Percentiles rank a stretch among this genome's conserved stretches.
Conservation (phyloP, 1,140 invertebrate species). For the Formica exsecta region DNA sequence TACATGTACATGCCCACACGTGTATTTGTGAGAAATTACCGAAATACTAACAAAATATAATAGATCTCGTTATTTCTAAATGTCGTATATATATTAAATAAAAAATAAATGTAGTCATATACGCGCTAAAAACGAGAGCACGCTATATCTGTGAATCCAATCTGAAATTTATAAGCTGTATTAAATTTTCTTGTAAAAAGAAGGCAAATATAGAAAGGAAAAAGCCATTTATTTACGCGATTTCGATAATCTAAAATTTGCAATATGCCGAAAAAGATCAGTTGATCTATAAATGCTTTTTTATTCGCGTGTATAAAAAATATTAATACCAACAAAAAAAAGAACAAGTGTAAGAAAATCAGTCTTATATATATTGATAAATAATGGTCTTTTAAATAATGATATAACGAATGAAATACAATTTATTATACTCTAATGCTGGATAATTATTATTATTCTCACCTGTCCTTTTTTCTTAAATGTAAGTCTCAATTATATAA, state of each 20-base stretch:
- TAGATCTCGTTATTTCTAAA: constrained; percentile 50
- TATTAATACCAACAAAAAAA: constrained; percentile 14
- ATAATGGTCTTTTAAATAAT: constrained; percentile 44
- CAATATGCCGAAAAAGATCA: background rate
- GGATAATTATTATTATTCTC: constrained; percentile 34
- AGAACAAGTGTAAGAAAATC: constrained; percentile 42
- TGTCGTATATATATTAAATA: constrained; percentile 33
- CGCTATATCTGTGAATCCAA: background rate
- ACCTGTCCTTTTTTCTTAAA: constrained; percentile 41
- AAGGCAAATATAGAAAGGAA: background rate
- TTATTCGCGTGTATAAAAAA: constrained; percentile 31
- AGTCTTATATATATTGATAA: constrained; percentile 41
- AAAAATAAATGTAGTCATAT: constrained; percentile 8
- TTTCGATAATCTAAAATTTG: constrained; percentile 31
- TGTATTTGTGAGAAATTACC: constrained; percentile 36
- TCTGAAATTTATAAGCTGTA: background rate
- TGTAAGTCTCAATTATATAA: constrained; percentile 5
- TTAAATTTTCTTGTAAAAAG: constrained; percentile 46
- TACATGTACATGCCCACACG: background rate
- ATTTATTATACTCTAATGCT: constrained; percentile 54
- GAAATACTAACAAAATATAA: constrained; percentile 15
- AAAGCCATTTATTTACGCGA: background rate
- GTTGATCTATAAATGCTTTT: constrained; percentile 7
- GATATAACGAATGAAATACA: constrained; percentile 56
- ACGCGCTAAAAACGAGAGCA: constrained; percentile 4